Base-by-base conservation (phyloP, 2,888 invertebrate genomes). In the Sabatieria punctata region DNA sequence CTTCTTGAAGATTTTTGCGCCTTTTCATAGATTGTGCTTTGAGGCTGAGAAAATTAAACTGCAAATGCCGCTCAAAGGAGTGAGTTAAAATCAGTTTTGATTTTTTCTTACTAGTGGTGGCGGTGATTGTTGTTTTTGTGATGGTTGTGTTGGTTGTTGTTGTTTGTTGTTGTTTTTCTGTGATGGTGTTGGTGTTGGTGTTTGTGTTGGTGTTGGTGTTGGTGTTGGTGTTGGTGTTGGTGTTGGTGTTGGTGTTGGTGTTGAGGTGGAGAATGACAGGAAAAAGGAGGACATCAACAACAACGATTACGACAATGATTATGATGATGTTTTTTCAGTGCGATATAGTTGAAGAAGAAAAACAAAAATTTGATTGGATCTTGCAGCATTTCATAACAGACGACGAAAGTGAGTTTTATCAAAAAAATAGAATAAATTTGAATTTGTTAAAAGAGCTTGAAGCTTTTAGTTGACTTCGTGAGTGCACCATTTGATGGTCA, bases 51-150 rank as follows among this genome's bases (percentile, higher is more conserved):
- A 49, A 27, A 56, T 63, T 11, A 59, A 61, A 26, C 49, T 67
- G 26, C 60, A 67, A 50, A 63, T 67, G 65, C 64, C 66, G 15
- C 48, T 68, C 18, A 54, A 57, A 50, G 63, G 59, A 53, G 67
- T 67, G 54, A 56, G 55, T 35, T 33, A 3, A 19, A 3, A 27
- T 19, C 19, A 11, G 13, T 37, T 15, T 30, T 30, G 30, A 15
- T n/a, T n/a, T n/a, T n/a, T n/a, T n/a, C n/a, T n/a, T n/a, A n/a
- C n/a, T n/a, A n/a, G n/a, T n/a, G n/a, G n/a, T n/a, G n/a, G n/a
- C n/a, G n/a, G n/a, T n/a, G n/a, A n/a, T n/a, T n/a, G n/a, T n/a
- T n/a, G n/a, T n/a, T n/a, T n/a, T n/a, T n/a, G n/a, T n/a, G n/a
- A n/a, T n/a, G n/a, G n/a, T n/a, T n/a, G n/a, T n/a, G n/a, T n/a